These are phyloP conservation scores for Cybosia mesomella DNA, from an alignment of 2,888 invertebrate genomes.

Conservation along the genomic window DNA sequence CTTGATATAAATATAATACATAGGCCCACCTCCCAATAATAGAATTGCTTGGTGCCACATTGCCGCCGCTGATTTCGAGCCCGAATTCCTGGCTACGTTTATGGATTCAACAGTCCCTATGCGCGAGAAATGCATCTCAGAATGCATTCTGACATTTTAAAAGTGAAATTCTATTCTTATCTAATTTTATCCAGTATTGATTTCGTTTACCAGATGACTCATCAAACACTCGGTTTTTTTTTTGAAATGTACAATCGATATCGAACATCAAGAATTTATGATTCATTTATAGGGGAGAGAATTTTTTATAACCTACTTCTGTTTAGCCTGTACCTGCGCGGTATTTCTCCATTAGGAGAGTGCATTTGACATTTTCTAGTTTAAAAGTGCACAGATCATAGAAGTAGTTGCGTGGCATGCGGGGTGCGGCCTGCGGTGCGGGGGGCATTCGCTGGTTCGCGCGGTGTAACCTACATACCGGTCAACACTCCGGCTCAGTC, in stretches of 20 bases:
- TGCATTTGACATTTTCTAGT: constrained; percentile 80
- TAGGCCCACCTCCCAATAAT: constrained; percentile 71
- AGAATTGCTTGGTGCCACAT: constrained; percentile 65
- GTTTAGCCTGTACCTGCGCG: constrained; percentile 29
- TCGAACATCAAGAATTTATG: background rate
- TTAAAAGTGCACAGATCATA: constrained; percentile 82
- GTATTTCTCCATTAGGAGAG: constrained; percentile 49
- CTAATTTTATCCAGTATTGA: background rate
- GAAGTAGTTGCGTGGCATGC: constrained; percentile 76
- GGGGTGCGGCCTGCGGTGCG: constrained; percentile 53
- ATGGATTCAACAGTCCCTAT: constrained; percentile 43
- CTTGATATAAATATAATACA: constrained; percentile 80
- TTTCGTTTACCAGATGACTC: constrained; percentile 11
- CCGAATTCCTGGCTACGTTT: constrained; percentile 56
- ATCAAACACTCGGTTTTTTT: constrained; percentile 6
- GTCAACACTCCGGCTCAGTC: constrained; percentile 87
- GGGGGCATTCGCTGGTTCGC: constrained; percentile 73
- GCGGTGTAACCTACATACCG: constrained; percentile 86
- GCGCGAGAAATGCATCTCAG: constrained; percentile 40
- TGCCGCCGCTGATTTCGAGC: constrained; percentile 56
- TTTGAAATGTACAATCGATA: constrained; percentile 22
- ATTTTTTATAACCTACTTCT: constrained; percentile 43
- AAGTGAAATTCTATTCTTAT: constrained; percentile 29
- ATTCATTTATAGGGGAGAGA: background rate
- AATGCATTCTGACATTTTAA: constrained; percentile 58